Percentiles rank a stretch among this genome's conserved stretches.
Evolutionary conservation across 1,140 invertebrate species (phyloP).

Genomic region (Platyura marginata): DNA sequence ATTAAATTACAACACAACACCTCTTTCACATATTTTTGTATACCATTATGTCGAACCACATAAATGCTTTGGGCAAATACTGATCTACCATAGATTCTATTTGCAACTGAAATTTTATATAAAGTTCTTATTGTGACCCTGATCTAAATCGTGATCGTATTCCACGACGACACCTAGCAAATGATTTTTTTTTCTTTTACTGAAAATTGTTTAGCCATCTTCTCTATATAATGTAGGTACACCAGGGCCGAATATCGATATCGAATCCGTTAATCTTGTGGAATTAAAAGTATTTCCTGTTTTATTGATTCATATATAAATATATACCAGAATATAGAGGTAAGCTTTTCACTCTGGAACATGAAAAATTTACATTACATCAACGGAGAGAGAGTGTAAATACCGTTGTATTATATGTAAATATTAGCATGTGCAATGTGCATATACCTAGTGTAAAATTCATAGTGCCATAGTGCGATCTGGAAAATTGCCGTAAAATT

Average conservation of each 20-base stretch:
- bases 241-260: not conserved
- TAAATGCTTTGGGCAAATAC: not conserved
- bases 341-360: no score
- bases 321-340: no score
- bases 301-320: no score
- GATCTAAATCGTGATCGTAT: conserved; percentile 3
- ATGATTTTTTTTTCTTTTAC: not conserved
- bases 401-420: no score
- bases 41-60: not conserved
- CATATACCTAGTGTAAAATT: no score
- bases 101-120: not conserved
- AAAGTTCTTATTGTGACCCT: not conserved
- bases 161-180: not conserved
- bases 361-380: no score
- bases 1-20: not conserved
- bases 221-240: not conserved
- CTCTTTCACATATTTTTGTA: not conserved
- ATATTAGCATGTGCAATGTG: no score
- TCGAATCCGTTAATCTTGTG: not conserved
- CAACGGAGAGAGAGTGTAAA: no score
- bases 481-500: no score
- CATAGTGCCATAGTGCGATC: no score
- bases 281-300: no score
- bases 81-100: not conserved
- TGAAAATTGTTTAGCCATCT: not conserved